Percentiles rank a stretch among this genome's conserved stretches.
phyloP scores from a whole-genome alignment of 2,113 vertebrate species.

The Trogon surrucura region DNA sequence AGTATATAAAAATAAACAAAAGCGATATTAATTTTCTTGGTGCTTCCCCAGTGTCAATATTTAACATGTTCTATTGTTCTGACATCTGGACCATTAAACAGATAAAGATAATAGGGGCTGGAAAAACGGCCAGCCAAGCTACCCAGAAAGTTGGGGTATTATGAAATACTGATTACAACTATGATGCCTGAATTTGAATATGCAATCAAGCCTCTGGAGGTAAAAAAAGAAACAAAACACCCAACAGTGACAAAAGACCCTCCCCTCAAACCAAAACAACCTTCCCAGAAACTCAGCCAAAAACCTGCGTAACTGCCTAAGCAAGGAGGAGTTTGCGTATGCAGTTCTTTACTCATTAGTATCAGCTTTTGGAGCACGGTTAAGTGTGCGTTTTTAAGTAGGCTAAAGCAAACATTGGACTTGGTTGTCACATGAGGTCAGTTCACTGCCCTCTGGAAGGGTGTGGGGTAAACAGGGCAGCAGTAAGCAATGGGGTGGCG shows the following conservation, averaged over 20 bases:
- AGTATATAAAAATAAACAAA: conserved; percentile 44
- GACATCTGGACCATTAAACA: conserved; percentile 63
- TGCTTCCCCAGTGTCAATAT: conserved; percentile 61
- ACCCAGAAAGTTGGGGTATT: conserved; percentile 28
- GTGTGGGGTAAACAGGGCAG: not conserved
- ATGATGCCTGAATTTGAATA: conserved; percentile 8
- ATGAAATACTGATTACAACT: conserved; percentile 16
- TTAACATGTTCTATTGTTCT: conserved; percentile 62
- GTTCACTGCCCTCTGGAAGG: not conserved
- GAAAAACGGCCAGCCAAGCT: conserved; percentile 38
- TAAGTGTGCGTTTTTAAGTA: not conserved
- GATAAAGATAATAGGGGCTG: conserved; percentile 50
- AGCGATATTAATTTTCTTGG: conserved; percentile 57
- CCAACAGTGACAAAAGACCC: not conserved
- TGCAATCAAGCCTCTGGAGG: not conserved
- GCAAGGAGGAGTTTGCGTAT: not conserved
- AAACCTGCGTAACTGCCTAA: not conserved
- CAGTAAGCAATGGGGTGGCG: not conserved
- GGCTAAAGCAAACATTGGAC: not conserved
- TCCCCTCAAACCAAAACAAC: not conserved
- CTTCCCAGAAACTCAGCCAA: not conserved
- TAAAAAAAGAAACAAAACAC: not conserved
- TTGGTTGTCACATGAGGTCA: not conserved
- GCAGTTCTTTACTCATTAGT: not conserved
- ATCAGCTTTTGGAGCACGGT: not conserved